Base-by-base conservation (phyloP, 2,888 invertebrate genomes). In the Eucriotettix oculatus region DNA sequence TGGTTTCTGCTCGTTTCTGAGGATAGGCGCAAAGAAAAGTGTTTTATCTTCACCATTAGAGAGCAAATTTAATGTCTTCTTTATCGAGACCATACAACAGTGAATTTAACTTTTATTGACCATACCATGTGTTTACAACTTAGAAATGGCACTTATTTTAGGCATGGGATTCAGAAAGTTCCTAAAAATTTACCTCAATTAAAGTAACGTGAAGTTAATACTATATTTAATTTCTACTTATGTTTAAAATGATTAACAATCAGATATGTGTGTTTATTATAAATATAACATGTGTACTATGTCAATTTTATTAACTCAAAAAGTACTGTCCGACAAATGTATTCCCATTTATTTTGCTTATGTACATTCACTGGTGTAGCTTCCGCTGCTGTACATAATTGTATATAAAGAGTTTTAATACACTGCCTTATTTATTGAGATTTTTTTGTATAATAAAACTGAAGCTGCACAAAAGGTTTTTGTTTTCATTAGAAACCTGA, bases 371-470 rank as follows among this genome's bases (percentile, higher is more conserved):
- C 52, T 54, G 58, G 54, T 58, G 56, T 58, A 58, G 58, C 57
- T 56, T 58, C 54, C 52, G 59, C 61, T 59, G 58, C 59, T 64
- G 64, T 64, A 64, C 59, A 64, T 64, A 64, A 58, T 61, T 64
- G 64, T 64, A 64, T 60, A 64, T 62, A 62, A 56, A 60, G 60
- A 62, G 61, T 64, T 64, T 62, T 62, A 64, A 64, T 64, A 64
- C 64, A 62, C 62, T 61, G 64, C 64, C 64, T 64, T 64, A 64
- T 64, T 64, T 64, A 64, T 64, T 64, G 64, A 62, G 60, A 64
- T 64, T 62, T 64, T 64, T 62, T 64, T 64, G 61, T 62, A 61
- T 60, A 59, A 61, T 61, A 61, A 64, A 64, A 61, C 41, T 58
- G 61, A 61, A 61, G 59, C 61, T 57, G 58, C 61, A 61, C 59